Percentiles rank a stretch among this genome's conserved stretches.
These are phyloP conservation scores for Criorhina ranunculi DNA, from an alignment of 2,888 invertebrate species.

Conservation along the genomic window DNA sequence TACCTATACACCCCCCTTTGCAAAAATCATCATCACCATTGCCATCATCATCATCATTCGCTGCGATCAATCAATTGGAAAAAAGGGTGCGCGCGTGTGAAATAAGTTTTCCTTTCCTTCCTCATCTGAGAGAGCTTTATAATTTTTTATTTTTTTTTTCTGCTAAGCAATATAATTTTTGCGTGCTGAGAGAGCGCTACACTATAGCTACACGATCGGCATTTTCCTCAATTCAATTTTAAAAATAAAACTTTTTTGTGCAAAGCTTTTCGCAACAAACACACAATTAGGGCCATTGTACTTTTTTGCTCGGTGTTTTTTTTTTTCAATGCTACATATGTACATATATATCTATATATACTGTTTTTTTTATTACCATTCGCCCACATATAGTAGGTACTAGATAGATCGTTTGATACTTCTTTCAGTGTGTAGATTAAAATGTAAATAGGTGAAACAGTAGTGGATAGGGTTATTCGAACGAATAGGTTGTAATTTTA, in stretches of 20 bases:
- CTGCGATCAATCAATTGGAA: constrained; percentile 73
- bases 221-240: constrained; percentile 67
- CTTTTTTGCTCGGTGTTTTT: constrained; percentile 62
- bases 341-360: constrained; percentile 16
- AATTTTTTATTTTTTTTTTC: constrained; percentile 37
- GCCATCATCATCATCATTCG: constrained; percentile 31
- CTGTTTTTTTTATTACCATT: constrained; percentile 57
- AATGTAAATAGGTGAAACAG: constrained; percentile 45
- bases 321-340: constrained; percentile 56
- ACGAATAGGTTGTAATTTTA: constrained; percentile 19
- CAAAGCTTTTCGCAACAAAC: constrained; percentile 76
- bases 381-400: constrained; percentile 57
- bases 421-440: constrained; percentile 46
- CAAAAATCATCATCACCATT: constrained; percentile 33
- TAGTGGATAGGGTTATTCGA: constrained; percentile 46
- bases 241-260: constrained; percentile 68
- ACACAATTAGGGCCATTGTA: constrained; percentile 77
- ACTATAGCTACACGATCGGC: constrained; percentile 45
- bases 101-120: constrained; percentile 67
- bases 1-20: constrained; percentile 25
- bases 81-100: constrained; percentile 75
- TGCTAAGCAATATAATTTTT: constrained; percentile 60
- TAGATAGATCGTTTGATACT: constrained; percentile 65
- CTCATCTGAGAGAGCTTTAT: constrained; percentile 66
- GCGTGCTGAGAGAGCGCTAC: constrained; percentile 45